Evolutionary conservation across 2,888 invertebrate species (phyloP).

Genomic region (Dione juno): DNA sequence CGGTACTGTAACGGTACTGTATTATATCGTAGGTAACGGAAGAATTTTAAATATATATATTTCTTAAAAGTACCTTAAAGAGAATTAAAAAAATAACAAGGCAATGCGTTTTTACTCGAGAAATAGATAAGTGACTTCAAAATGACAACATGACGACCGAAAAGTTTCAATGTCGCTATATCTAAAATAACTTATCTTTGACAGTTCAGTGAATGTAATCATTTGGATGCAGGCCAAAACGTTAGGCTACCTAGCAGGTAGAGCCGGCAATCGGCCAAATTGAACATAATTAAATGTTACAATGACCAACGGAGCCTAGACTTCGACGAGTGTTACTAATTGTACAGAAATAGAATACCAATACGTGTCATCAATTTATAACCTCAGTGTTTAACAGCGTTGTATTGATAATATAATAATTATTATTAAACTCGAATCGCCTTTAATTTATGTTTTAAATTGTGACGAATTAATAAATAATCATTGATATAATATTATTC

Average conservation of each 20-base stretch:
- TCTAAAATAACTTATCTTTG: slow-evolving; percentile 83
- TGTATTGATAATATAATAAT: neutral
- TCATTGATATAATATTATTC: too few species aligned
- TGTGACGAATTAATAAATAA: too few species aligned
- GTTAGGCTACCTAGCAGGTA: slow-evolving; percentile 78
- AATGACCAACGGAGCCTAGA: slow-evolving; percentile 71
- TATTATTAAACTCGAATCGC: neutral
- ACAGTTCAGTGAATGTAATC: slow-evolving; percentile 81
- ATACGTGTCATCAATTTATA: slow-evolving; percentile 26
- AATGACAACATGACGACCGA: slow-evolving; percentile 48
- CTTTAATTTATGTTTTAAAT: neutral
- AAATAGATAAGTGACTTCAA: slow-evolving; percentile 43
- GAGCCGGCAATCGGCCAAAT: slow-evolving; percentile 79
- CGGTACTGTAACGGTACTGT: too few species aligned
- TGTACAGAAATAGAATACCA: slow-evolving; percentile 34
- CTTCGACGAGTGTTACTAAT: slow-evolving; percentile 59
- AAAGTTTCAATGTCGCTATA: slow-evolving; percentile 77
- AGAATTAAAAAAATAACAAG: neutral
- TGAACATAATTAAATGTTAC: slow-evolving; percentile 79
- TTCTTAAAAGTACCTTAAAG: neutral
- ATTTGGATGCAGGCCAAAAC: slow-evolving; percentile 70
- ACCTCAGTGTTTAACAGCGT: neutral
- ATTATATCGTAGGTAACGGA: too few species aligned
- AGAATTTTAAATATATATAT: neutral
- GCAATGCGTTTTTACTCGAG: slow-evolving; percentile 24